Evolutionary conservation across 2,113 vertebrate species (phyloP), one percentile per base, ranked within the genome.

Genomic region (Apteryx owenii): DNA sequence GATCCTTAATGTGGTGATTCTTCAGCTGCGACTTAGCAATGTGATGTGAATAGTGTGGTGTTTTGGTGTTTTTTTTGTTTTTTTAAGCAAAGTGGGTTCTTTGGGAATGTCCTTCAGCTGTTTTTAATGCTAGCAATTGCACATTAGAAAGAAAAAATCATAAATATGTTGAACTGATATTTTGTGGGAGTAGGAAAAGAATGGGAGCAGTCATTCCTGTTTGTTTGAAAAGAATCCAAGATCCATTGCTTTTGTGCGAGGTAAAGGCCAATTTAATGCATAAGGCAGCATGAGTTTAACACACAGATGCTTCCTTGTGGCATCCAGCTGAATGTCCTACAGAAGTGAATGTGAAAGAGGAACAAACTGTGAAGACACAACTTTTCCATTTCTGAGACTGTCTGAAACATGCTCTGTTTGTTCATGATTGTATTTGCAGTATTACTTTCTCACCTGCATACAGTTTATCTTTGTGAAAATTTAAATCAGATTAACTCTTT

Each of bases 331-430:
- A 61, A 61, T 16, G 20, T 40, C 29, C 9, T 77, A 36, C 58
- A 51, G 84, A 85, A 82, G 28, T 66, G 70, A 96, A 90, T 40
- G 38, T 85, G 64, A 95, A 28, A 95, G 56, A 93, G 77, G 61
- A 95, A 79, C 42, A 72, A 48, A 76, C 31, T 42, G 18, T 81
- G 46, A 87, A 58, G 21, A 65, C n/a, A 16, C 28, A 73, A 1
- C 26, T 90, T 42, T 44, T 89, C 33, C 68, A 72, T 44, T 14
- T 65, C 38, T 76, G 56, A 92, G 51, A 70, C n/a, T 26, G 33
- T 81, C 44, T 61, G 68, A 87, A 84, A 92, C 25, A 42, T 0
- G 0, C 75, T 91, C 23, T 7, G 7, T 73, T 96, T 85, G 46
- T 71, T 93, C 62, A 16, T 36, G 9, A 62, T 73, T 88, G 58